These are phyloP conservation scores for Formica exsecta DNA, from an alignment of 1,140 invertebrate species.

Conservation along the genomic window DNA sequence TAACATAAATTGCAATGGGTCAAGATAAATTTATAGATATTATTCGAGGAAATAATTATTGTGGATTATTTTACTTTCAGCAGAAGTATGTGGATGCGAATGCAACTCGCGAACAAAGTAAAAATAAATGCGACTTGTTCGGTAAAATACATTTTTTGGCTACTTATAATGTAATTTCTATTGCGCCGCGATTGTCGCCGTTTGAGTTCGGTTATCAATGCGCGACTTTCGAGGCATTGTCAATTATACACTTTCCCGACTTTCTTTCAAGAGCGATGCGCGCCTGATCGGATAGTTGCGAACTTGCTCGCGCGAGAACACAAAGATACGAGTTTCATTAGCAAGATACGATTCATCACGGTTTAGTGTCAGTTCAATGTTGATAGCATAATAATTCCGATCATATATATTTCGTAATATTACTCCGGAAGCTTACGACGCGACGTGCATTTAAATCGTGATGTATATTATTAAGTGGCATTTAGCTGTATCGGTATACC, in stretches of 20 bases:
- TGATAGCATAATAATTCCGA: background rate
- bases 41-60: constrained; percentile 3
- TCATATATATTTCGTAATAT: constrained; percentile 31
- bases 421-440: constrained; percentile 28
- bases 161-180: background rate
- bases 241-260: constrained; percentile 68
- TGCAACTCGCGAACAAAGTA: background rate
- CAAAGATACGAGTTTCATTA: background rate
- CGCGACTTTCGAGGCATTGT: constrained; percentile 25
- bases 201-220: constrained; percentile 52
- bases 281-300: constrained; percentile 5
- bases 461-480: constrained; percentile 16
- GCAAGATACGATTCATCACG: background rate
- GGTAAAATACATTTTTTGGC: constrained; percentile 10
- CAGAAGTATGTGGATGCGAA: background rate
- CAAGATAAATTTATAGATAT: background rate
- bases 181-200: background rate
- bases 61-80: constrained; percentile 24
- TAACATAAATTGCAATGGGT: background rate
- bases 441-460: constrained; percentile 26
- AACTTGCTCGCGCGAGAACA: background rate
- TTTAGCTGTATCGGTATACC: constrained; percentile 22
- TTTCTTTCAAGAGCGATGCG: constrained; percentile 55
- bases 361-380: constrained; percentile 27
- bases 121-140: background rate